Percentiles rank a stretch among this genome's conserved stretches.
phyloP scores from a whole-genome alignment of 2,797 vertebrate species.

The Psittacula derbiana region DNA sequence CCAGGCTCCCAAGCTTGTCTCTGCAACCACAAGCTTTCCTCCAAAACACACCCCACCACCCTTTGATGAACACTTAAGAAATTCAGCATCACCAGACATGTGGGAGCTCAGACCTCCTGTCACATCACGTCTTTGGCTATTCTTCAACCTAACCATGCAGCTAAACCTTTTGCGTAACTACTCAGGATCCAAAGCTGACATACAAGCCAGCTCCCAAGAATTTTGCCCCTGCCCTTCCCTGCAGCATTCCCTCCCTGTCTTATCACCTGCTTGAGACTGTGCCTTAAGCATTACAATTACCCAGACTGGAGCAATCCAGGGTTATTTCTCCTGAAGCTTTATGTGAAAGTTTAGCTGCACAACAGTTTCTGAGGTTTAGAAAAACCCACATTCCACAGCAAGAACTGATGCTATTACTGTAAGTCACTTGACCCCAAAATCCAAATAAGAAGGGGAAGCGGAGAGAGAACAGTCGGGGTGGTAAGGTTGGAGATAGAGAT shows the following conservation, averaged over 20 bases:
- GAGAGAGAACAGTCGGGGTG: neutral
- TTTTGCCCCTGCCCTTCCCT: neutral
- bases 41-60: fast-evolving
- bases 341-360: neutral
- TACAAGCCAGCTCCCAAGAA: neutral
- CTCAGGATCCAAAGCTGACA: neutral
- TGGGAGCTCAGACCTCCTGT: neutral
- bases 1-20: neutral
- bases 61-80: neutral
- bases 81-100: neutral
- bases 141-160: neutral
- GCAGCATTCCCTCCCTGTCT: neutral
- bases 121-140: neutral
- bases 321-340: neutral
- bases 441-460: neutral
- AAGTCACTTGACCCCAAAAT: neutral
- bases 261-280: neutral
- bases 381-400: neutral
- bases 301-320: neutral
- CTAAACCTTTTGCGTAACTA: neutral
- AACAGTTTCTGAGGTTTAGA: neutral
- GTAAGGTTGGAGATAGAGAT: neutral
- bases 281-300: neutral
- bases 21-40: neutral
- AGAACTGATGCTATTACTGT: neutral